Percentiles rank a stretch among this genome's conserved stretches.
These are phyloP conservation scores for Melanotaenia maccullochi DNA, from an alignment of 2,797 vertebrate species.

Conservation along the genomic window DNA sequence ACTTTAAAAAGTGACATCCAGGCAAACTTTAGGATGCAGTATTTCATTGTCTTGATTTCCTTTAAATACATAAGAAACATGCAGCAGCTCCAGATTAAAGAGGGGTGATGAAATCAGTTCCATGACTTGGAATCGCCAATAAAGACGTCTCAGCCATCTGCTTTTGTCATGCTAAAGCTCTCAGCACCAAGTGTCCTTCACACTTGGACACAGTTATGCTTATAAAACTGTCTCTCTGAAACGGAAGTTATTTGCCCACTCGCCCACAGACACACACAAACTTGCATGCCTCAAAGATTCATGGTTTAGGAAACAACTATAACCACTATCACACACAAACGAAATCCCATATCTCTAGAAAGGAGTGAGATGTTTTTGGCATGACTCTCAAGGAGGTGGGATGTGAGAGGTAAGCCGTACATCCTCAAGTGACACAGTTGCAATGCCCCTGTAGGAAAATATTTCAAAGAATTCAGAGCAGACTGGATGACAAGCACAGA, in stretches of 20 bases:
- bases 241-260: constrained; percentile 22
- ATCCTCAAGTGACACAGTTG: constrained; percentile 53
- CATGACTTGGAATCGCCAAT: constrained; percentile 35
- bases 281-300: constrained; percentile 35
- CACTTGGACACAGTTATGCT: constrained; percentile 54
- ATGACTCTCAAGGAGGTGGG: constrained; percentile 41
- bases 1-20: constrained; percentile 20
- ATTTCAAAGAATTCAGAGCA: constrained; percentile 50
- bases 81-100: constrained; percentile 6
- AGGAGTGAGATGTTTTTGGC: constrained; percentile 55
- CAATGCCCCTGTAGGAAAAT: constrained; percentile 45
- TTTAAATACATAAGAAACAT: constrained; percentile 46
- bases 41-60: constrained; percentile 39
- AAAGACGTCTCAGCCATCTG: constrained; percentile 40
- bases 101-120: constrained; percentile 31
- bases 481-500: constrained; percentile 48
- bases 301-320: constrained; percentile 40
- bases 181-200: constrained; percentile 40
- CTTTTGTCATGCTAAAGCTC: constrained; percentile 45
- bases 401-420: constrained; percentile 43
- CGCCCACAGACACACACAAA: constrained; percentile 24
- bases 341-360: constrained; percentile 38
- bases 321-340: constrained; percentile 27
- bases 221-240: constrained; percentile 42
- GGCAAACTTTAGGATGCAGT: constrained; percentile 20